These are phyloP conservation scores for Embiotoca jacksoni DNA, from an alignment of 2,113 vertebrate species.

Conservation along the genomic window DNA sequence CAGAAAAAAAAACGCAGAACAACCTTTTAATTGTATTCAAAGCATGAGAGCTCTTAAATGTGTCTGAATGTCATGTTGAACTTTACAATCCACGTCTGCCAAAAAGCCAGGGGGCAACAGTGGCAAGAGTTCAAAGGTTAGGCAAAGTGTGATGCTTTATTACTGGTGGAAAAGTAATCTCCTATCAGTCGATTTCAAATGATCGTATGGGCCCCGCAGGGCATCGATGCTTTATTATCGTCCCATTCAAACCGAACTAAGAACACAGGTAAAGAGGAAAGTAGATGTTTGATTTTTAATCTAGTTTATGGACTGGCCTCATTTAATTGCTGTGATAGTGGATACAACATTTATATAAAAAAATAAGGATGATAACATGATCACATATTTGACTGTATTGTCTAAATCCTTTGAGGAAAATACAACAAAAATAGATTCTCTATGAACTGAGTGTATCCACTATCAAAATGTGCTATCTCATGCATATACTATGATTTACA, in stretches of 20 bases:
- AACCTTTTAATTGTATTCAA: conserved; percentile 57
- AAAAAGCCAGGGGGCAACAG: conserved; percentile 72
- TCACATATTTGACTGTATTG: background rate
- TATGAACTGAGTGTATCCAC: background rate
- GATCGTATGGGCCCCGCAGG: conserved; percentile 64
- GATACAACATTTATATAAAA: background rate
- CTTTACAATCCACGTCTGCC: conserved; percentile 62
- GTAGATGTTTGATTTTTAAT: conserved; percentile 10
- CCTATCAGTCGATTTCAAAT: conserved; percentile 81
- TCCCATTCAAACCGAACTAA: conserved; percentile 58
- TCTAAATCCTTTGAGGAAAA: background rate
- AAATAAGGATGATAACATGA: background rate
- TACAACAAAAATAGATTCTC: background rate
- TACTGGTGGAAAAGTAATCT: conserved; percentile 71
- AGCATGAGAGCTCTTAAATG: conserved; percentile 38
- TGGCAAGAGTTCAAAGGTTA: conserved; percentile 80
- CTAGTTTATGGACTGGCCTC: background rate
- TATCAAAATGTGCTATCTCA: too few relatives aligned
- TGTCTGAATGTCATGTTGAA: conserved; percentile 67
- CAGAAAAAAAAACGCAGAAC: conserved; percentile 26
- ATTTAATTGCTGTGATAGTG: conserved; percentile 1
- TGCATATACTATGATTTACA: background rate
- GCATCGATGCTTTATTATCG: conserved; percentile 69
- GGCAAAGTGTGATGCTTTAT: conserved; percentile 75
- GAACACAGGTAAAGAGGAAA: conserved; percentile 23